A percentile compares a stretch with the other conserved stretches of the same genome.
These are phyloP conservation scores for Corythaixoides concolor DNA, from an alignment of 2,113 vertebrate genomes.

Conservation along the genomic window DNA sequence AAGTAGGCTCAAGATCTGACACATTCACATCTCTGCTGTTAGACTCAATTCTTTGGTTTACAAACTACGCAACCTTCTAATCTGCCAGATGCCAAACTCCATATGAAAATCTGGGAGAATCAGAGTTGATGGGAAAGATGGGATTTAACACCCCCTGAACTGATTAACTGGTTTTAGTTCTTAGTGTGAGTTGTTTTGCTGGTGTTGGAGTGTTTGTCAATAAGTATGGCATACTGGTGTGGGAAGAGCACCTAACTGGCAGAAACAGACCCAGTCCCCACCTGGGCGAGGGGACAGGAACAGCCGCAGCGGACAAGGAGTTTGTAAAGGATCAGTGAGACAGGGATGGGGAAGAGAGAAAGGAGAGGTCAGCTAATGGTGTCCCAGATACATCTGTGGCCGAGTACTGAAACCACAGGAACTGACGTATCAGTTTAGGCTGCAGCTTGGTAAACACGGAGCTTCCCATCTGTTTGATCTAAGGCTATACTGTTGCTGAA, in stretches of 20 bases:
- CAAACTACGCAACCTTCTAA: neutral
- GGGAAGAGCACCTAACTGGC: neutral
- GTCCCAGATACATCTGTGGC: neutral
- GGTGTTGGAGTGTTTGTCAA: neutral
- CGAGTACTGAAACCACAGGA: neutral
- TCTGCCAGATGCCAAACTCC: neutral
- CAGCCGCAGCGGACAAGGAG: neutral
- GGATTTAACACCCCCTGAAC: neutral
- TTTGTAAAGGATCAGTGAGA: neutral
- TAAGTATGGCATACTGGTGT: accelerated
- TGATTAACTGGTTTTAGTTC: neutral
- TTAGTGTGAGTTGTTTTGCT: neutral
- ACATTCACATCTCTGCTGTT: neutral
- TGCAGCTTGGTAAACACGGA: accelerated
- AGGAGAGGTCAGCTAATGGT: neutral
- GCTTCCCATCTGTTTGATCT: neutral
- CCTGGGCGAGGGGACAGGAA: neutral
- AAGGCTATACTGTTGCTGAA: neutral
- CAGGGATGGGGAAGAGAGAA: neutral
- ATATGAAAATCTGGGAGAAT: neutral
- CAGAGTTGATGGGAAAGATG: neutral
- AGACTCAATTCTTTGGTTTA: neutral
- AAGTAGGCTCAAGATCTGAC: neutral
- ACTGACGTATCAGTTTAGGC: neutral
- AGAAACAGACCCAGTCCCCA: neutral